phyloP scores from a whole-genome alignment of 2,797 vertebrate genomes.

The Coilia nasus region DNA sequence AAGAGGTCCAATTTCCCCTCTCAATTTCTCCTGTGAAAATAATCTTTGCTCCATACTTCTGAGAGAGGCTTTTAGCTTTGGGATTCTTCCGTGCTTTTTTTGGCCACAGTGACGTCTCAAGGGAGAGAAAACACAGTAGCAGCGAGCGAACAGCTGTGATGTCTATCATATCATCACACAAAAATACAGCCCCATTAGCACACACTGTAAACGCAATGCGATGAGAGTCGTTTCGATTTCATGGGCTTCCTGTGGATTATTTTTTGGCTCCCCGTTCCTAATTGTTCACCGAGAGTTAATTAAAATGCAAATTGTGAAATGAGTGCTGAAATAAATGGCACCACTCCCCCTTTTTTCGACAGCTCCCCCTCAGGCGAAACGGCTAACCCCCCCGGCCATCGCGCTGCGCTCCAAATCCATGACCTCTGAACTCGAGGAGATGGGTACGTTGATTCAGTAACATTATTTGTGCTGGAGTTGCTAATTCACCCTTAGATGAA shows the following conservation, averaged over 20 bases:
- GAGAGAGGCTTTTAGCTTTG: neutral
- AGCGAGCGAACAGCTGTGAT: neutral
- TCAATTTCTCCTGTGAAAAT: neutral
- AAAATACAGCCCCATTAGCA: neutral
- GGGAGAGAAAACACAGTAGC: neutral
- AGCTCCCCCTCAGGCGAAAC: conserved; percentile 88
- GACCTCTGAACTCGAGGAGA: conserved; percentile 95
- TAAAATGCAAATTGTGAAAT: neutral
- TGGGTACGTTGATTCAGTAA: conserved; percentile 79
- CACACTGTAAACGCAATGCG: neutral
- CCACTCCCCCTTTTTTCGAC: neutral
- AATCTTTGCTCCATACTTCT: neutral
- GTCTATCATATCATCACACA: neutral
- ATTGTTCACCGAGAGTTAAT: neutral
- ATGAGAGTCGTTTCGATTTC: neutral
- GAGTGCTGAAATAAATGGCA: neutral
- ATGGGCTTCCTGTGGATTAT: neutral
- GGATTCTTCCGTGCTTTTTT: neutral
- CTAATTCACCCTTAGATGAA: too few species aligned
- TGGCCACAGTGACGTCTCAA: neutral
- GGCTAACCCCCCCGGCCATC: conserved; percentile 90
- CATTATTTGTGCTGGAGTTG: neutral
- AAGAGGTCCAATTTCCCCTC: neutral
- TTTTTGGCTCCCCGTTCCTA: neutral
- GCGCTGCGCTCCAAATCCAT: conserved; percentile 94